A percentile compares a stretch with the other conserved stretches of the same genome.
Conservation (phyloP, 2,888 invertebrate genomes). For the Volucella inanis region DNA sequence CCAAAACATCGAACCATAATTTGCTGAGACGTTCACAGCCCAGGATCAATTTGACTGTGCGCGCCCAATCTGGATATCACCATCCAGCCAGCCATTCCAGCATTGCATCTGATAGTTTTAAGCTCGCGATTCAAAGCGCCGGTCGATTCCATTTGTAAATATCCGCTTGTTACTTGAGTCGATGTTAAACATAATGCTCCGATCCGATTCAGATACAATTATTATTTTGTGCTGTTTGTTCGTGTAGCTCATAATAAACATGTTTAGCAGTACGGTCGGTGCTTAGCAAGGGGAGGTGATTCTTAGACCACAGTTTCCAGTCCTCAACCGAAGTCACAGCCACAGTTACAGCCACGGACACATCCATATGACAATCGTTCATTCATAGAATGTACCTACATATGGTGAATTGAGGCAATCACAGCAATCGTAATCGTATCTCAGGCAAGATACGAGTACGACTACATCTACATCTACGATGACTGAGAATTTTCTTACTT, state of each 20-base stretch:
- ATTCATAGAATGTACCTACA: constrained; percentile 51
- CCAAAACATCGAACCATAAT: constrained; percentile 72
- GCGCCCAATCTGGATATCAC: constrained; percentile 63
- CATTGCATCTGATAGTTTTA: constrained; percentile 15
- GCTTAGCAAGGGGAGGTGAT: constrained; percentile 14
- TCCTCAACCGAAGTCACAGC: not conserved
- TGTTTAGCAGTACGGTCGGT: constrained; percentile 60
- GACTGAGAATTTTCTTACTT: constrained; percentile 10
- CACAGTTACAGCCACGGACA: constrained; percentile 11
- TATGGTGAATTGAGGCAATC: constrained; percentile 69
- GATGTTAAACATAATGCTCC: constrained; percentile 73
- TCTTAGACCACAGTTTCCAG: not conserved
- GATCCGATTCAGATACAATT: constrained; percentile 75
- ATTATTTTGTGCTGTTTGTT: constrained; percentile 74
- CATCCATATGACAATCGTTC: constrained; percentile 65
- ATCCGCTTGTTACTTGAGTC: constrained; percentile 73
- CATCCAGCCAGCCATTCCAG: constrained; percentile 39
- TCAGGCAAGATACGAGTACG: constrained; percentile 43
- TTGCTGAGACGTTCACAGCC: constrained; percentile 73
- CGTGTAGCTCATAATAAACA: constrained; percentile 74
- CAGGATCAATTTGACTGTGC: constrained; percentile 64
- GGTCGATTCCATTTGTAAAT: constrained; percentile 71
- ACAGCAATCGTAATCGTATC: constrained; percentile 69
- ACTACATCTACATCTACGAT: no score
- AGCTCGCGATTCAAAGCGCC: constrained; percentile 25